Percentiles rank a stretch among this genome's conserved stretches.
These are phyloP conservation scores for Sarotherodon lohbergeri DNA, from an alignment of 2,113 vertebrate species.

Conservation along the genomic window DNA sequence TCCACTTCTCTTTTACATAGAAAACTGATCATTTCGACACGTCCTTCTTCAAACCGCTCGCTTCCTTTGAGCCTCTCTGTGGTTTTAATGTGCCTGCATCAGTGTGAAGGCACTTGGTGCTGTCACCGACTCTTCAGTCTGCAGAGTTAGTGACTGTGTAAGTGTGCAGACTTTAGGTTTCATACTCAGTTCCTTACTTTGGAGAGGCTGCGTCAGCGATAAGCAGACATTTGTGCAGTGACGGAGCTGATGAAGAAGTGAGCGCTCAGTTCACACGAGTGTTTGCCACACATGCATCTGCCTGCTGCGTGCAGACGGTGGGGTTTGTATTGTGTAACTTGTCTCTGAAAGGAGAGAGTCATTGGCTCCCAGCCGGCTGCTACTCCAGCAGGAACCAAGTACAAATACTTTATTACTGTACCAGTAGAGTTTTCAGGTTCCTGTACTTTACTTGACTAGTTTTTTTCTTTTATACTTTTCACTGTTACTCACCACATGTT, in stretches of 20 bases:
- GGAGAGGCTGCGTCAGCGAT: fast-evolving
- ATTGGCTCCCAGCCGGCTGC: background rate
- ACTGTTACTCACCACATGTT: background rate
- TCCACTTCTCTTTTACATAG: background rate
- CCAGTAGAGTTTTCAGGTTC: background rate
- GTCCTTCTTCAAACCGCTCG: background rate
- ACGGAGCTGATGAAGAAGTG: background rate
- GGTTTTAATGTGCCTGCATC: background rate
- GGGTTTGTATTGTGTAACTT: no score
- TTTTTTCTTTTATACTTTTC: background rate
- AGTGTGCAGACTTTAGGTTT: background rate
- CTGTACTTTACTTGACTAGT: fast-evolving
- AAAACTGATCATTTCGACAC: background rate
- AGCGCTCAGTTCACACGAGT: background rate
- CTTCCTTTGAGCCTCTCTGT: background rate
- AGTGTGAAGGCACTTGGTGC: fast-evolving
- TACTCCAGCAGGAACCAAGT: background rate
- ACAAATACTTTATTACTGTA: background rate
- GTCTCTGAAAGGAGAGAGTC: background rate
- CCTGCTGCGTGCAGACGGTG: background rate
- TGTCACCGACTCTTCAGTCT: background rate
- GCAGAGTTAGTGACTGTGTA: fast-evolving
- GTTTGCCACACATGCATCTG: background rate
- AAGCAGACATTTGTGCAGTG: background rate
- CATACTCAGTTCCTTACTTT: background rate